Evolutionary conservation across 2,797 vertebrate genomes (phyloP), one percentile per base, ranked within the genome.

Genomic region (Lacerta viridis): DNA sequence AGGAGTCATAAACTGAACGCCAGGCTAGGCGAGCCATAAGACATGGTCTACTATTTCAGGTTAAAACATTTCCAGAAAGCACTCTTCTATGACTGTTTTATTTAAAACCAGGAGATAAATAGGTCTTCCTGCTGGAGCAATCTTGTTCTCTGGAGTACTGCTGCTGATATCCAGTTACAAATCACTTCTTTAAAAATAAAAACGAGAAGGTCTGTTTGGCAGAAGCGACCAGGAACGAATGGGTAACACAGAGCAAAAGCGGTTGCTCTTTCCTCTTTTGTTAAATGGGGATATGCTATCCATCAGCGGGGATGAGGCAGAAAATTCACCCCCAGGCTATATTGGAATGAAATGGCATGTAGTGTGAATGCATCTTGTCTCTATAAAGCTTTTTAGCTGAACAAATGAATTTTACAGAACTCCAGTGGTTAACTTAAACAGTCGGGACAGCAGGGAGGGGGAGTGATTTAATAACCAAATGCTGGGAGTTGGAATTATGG

Each of bases 401-500:
- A 86, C 27, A 93, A 95, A 96, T 96, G 90, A 90, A 92, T 93
- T 96, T 95, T 93, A 93, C 95, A 96, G 92, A 93, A 95, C 92
- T 92, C 90, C 93, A 87, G 41, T 84, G 93, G 90, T 94, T 81
- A 92, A 93, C 89, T 93, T 89, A 90, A 78, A 92, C 55, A 90
- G 90, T 66, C 92, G 80, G 27, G 7, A 11, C 6, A 2, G 41
- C 25, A n/a, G 36, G 29, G 41, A 25, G 41, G 36, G 50, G 33
- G 90, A 91, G 74, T 94, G 43, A 46, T 43, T 89, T 81, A 89
- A 90, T 6, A 93, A 90, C 84, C 87, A 0, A 4, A 88, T 90
- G 85, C 88, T 74, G 82, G 90, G 18, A 85, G 86, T 87, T 90
- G 92, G 90, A 89, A 90, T 94, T 90, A 91, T 83, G 29, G 84